Evolutionary conservation across 2,888 invertebrate genomes (phyloP).

Genomic region (Clunio marinus): DNA sequence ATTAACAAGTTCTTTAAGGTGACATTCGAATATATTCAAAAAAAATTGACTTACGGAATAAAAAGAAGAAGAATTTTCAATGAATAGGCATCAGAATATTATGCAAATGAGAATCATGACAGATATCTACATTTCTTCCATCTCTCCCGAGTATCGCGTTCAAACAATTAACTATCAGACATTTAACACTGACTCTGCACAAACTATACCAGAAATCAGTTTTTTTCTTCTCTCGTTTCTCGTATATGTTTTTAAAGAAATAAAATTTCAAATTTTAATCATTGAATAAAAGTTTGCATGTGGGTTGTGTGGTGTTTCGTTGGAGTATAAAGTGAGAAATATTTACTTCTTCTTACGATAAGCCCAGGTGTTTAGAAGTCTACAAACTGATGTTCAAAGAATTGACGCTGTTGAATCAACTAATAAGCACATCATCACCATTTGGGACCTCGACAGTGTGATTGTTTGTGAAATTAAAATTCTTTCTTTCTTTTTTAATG

Average conservation of each 20-base stretch:
- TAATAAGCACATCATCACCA: background rate
- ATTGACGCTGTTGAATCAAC: background rate
- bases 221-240: no score
- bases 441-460: conserved; percentile 8
- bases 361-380: background rate
- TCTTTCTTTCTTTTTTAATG: conserved; percentile 3
- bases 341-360: background rate
- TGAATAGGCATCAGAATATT: conserved; percentile 34
- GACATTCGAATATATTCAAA: conserved; percentile 13
- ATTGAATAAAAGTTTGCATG: background rate
- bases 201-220: no score
- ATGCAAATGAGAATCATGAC: conserved; percentile 36
- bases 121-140: background rate
- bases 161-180: background rate
- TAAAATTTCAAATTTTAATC: conserved; percentile 14
- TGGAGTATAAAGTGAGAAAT: conserved; percentile 5
- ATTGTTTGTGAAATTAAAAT: conserved; percentile 23
- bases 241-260: background rate
- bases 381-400: background rate
- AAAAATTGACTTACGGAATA: background rate
- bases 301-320: background rate
- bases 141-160: conserved; percentile 9
- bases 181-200: background rate
- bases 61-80: conserved; percentile 17
- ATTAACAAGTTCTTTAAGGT: conserved; percentile 8